Conservation (phyloP, 2,113 vertebrate genomes). For the Odobenus rosmarus region DNA sequence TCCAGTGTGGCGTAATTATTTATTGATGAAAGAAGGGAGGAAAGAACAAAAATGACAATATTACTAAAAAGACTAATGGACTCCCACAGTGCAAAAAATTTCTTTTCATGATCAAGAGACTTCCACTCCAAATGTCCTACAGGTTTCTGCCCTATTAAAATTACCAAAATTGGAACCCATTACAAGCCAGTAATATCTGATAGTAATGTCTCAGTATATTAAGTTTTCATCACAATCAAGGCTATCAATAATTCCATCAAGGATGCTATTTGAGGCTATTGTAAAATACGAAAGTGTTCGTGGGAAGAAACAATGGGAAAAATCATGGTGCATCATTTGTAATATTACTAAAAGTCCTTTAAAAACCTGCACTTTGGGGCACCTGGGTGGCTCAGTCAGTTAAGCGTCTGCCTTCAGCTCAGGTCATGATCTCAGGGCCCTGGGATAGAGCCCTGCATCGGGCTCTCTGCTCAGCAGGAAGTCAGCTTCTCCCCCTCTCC, state of each 20-base stretch:
- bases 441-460: too few species aligned
- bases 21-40: not conserved
- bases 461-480: too few species aligned
- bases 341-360: not conserved
- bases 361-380: not conserved
- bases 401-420: too few species aligned
- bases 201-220: not conserved
- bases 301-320: not conserved
- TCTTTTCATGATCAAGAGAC: not conserved
- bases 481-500: too few species aligned
- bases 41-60: slow-evolving; percentile 14
- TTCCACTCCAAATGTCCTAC: not conserved
- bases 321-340: not conserved
- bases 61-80: not conserved
- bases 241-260: not conserved
- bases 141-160: slow-evolving; percentile 36
- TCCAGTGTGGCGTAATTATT: not conserved
- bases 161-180: not conserved
- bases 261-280: not conserved
- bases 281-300: not conserved
- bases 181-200: not conserved
- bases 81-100: not conserved
- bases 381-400: too few species aligned
- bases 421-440: too few species aligned
- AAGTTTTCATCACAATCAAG: not conserved